These are phyloP conservation scores for Phylloscopus whistleri DNA, from an alignment of 2,113 vertebrate species.

Conservation along the genomic window DNA sequence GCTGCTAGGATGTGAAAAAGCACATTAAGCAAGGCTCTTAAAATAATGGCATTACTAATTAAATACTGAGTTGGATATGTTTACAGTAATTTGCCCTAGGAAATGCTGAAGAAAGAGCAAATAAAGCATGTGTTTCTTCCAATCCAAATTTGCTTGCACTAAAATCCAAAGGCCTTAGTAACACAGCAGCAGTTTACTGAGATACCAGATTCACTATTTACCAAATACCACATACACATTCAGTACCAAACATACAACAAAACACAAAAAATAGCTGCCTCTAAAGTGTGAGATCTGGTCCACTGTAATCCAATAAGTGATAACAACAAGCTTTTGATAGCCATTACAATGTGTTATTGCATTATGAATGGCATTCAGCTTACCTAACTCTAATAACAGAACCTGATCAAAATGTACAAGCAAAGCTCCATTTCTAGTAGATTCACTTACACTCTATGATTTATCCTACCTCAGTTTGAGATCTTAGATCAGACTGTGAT, in stretches of 20 bases:
- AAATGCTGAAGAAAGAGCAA: conserved; percentile 22
- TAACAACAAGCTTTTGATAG: not conserved
- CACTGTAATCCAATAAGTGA: not conserved
- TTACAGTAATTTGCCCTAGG: not conserved
- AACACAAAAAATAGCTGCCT: not conserved
- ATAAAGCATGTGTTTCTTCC: not conserved
- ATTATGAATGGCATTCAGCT: not conserved
- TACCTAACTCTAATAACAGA: not conserved
- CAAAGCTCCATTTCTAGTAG: not conserved
- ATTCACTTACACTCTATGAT: not conserved
- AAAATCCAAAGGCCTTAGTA: not conserved
- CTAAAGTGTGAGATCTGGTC: not conserved
- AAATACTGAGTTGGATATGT: conserved; percentile 15
- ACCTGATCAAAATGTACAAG: not conserved
- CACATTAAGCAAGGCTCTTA: conserved; percentile 23
- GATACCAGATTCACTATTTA: not conserved
- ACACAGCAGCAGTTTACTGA: not conserved
- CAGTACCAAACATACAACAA: not conserved
- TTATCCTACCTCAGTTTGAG: not conserved
- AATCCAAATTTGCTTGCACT: not conserved
- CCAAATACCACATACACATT: not conserved
- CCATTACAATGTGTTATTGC: not conserved
- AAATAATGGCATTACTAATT: not conserved
- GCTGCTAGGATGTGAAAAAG: not conserved
- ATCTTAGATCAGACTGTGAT: not conserved